phyloP scores from a whole-genome alignment of 2,888 invertebrate genomes.

The Erynnis tages region DNA sequence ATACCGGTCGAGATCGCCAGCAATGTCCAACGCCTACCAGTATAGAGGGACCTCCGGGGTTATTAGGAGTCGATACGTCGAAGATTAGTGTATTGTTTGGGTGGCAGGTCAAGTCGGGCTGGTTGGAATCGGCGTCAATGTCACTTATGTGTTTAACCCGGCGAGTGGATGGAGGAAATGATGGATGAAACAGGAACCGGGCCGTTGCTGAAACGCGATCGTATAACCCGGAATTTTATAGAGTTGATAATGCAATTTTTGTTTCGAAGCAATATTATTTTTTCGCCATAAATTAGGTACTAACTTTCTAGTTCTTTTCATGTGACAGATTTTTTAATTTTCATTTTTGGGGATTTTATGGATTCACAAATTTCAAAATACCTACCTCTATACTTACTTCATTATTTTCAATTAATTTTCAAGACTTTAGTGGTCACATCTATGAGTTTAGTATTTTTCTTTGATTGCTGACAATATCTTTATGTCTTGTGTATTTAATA shows the following conservation, averaged over 20 bases:
- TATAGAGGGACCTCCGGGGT: constrained; percentile 43
- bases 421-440: too few relatives aligned
- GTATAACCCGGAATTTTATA: constrained; percentile 44
- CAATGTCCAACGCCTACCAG: constrained; percentile 54
- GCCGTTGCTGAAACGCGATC: constrained; percentile 59
- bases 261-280: too few relatives aligned
- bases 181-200: constrained; percentile 70
- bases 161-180: constrained; percentile 80
- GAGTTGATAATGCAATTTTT: constrained; percentile 49
- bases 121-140: constrained; percentile 72
- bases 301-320: too few relatives aligned
- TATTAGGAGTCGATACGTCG: constrained; percentile 41
- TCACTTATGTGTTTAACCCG: constrained; percentile 81
- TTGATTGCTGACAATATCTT: too few relatives aligned
- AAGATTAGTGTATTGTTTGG: constrained; percentile 33
- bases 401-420: too few relatives aligned
- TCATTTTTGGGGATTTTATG: too few relatives aligned
- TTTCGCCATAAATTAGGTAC: too few relatives aligned
- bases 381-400: too few relatives aligned
- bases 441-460: too few relatives aligned
- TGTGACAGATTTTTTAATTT: too few relatives aligned
- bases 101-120: constrained; percentile 48
- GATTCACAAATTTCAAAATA: too few relatives aligned
- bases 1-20: constrained; percentile 42
- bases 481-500: too few relatives aligned